A percentile compares a stretch with the other conserved stretches of the same genome.
Evolutionary conservation across 1,140 invertebrate species (phyloP).

Genomic region (Lepidurus apus): DNA sequence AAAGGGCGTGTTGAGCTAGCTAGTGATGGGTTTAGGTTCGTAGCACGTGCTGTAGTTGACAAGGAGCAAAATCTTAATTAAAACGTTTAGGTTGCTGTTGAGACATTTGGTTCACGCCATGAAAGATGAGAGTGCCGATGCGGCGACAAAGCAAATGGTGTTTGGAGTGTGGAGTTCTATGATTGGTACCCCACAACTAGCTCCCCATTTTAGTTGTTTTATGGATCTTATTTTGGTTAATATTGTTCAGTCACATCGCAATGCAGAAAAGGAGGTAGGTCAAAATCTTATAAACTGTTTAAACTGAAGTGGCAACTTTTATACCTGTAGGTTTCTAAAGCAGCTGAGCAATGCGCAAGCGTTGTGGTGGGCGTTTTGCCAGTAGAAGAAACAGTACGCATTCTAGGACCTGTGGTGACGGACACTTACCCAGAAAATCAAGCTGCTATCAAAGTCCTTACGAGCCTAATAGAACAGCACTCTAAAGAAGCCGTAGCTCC

Average conservation of each 20-base stretch:
- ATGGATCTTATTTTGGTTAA: constrained; percentile 81
- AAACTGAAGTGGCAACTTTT: constrained; percentile 30
- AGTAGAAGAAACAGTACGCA: constrained; percentile 59
- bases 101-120: constrained; percentile 28
- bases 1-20: constrained; percentile 23
- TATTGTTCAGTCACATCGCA: constrained; percentile 76
- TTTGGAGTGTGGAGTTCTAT: constrained; percentile 51
- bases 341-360: constrained; percentile 60
- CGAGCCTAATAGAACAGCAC: constrained; percentile 70
- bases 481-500: constrained; percentile 63
- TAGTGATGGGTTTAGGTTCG: constrained; percentile 50
- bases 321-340: constrained; percentile 48
- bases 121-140: constrained; percentile 49
- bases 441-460: constrained; percentile 88
- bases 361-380: constrained; percentile 68
- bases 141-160: constrained; percentile 48
- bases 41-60: constrained; percentile 67
- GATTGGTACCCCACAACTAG: constrained; percentile 65
- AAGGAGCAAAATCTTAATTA: constrained; percentile 34
- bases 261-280: constrained; percentile 65
- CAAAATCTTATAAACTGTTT: constrained; percentile 27
- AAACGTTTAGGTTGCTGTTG: background rate
- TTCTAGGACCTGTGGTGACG: constrained; percentile 73
- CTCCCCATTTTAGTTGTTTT: constrained; percentile 72
- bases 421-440: constrained; percentile 80